Evolutionary conservation across 2,888 invertebrate genomes (phyloP).

Genomic region (Drosophila fungiperda): DNA sequence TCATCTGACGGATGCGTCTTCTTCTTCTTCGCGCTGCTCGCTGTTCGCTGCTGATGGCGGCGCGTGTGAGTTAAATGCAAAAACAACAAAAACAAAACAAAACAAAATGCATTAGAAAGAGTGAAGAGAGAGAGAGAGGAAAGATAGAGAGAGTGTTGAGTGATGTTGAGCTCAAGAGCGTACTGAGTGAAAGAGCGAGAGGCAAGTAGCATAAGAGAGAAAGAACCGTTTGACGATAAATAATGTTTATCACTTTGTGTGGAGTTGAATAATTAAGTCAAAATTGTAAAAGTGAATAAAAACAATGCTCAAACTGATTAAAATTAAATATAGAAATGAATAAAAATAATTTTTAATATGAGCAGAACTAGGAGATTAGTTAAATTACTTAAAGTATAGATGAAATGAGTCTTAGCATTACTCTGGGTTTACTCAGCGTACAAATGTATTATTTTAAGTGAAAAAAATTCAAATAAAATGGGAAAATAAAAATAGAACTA

Average conservation of each 20-base stretch:
- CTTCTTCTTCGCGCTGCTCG: constrained; percentile 21
- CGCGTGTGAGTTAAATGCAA: constrained; percentile 63
- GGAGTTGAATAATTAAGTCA: background rate
- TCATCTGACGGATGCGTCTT: constrained; percentile 69
- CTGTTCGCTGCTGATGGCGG: constrained; percentile 36
- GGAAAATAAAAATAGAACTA: background rate
- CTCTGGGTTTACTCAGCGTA: no score
- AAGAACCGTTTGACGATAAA: background rate
- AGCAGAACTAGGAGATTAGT: no score
- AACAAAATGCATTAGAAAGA: constrained; percentile 26
- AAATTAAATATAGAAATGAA: background rate
- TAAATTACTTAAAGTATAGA: no score
- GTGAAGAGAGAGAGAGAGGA: background rate
- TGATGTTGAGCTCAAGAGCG: constrained; percentile 37
- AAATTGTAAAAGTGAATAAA: background rate
- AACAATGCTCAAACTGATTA: background rate
- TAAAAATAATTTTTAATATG: background rate
- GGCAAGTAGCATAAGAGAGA: background rate
- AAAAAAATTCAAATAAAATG: background rate
- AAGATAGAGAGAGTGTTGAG: constrained; percentile 24
- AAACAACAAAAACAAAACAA: constrained; percentile 47
- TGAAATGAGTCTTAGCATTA: no score
- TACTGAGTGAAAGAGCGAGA: background rate
- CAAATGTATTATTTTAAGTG: no score
- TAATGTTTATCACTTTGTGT: background rate